These are phyloP conservation scores for Agriopis aurantiaria DNA, from an alignment of 2,888 invertebrate genomes.

Conservation along the genomic window DNA sequence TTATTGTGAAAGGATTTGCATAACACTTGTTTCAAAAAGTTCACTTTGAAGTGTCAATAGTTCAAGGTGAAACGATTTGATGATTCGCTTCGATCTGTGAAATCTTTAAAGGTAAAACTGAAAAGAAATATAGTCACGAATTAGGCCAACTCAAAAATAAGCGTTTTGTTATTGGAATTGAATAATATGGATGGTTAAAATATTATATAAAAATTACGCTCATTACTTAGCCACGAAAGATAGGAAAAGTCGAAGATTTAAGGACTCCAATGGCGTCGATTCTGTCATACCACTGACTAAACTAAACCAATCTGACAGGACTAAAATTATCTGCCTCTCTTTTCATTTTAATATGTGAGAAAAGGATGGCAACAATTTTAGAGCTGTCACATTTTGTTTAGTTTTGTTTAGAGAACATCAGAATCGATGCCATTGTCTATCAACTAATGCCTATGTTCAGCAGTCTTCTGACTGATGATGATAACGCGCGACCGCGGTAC, in stretches of 20 bases:
- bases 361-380: too few species aligned
- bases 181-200: constrained; percentile 5
- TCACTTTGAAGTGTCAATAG: constrained; percentile 25
- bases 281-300: too few species aligned
- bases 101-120: constrained; percentile 13
- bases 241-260: too few species aligned
- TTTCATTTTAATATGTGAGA: too few species aligned
- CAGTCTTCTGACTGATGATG: too few species aligned
- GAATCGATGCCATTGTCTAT: too few species aligned
- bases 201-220: constrained; percentile 1
- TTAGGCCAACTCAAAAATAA: constrained; percentile 14
- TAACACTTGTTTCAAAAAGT: constrained; percentile 23
- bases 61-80: constrained; percentile 28
- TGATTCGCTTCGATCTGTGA: constrained; percentile 28
- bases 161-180: neutral
- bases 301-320: too few species aligned
- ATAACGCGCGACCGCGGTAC: neutral
- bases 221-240: neutral
- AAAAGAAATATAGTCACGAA: constrained; percentile 25
- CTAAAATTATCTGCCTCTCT: too few species aligned
- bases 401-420: too few species aligned
- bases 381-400: too few species aligned
- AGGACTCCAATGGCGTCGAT: too few species aligned
- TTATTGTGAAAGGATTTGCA: constrained; percentile 23
- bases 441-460: too few species aligned